Evolutionary conservation across 2,888 invertebrate species (phyloP).

Genomic region (Philonicus albiceps): DNA sequence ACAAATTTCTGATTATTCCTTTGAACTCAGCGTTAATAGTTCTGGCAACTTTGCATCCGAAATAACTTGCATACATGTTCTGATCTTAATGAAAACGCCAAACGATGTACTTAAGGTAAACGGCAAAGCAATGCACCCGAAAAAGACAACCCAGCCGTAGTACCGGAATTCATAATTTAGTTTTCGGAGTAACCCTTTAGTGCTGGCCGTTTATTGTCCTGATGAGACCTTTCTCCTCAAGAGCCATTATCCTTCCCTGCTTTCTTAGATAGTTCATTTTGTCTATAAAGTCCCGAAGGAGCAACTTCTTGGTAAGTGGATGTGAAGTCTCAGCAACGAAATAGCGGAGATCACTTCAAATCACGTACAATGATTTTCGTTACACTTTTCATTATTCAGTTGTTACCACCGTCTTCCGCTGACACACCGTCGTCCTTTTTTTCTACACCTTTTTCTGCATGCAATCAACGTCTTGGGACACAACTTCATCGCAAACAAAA

Average conservation of each 20-base stretch:
- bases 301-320: neutral
- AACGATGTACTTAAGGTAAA: neutral
- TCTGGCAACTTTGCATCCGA: neutral
- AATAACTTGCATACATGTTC: neutral
- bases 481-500: conserved; percentile 19
- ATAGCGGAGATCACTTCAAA: conserved; percentile 23
- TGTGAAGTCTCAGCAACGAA: conserved; percentile 7
- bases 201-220: neutral
- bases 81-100: neutral
- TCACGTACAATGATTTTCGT: conserved; percentile 40
- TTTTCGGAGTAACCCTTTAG: neutral
- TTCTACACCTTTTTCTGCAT: neutral
- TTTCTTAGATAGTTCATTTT: neutral
- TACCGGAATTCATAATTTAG: neutral
- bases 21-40: neutral
- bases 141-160: neutral
- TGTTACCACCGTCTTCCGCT: neutral
- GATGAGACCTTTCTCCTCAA: neutral
- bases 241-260: conserved; percentile 9
- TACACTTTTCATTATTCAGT: conserved; percentile 14
- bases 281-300: neutral
- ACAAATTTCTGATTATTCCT: neutral
- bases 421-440: neutral
- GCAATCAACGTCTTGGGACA: conserved; percentile 16
- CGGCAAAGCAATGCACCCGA: neutral